Base-by-base conservation (phyloP, 2,797 vertebrate species). In the Gastrophryne carolinensis region DNA sequence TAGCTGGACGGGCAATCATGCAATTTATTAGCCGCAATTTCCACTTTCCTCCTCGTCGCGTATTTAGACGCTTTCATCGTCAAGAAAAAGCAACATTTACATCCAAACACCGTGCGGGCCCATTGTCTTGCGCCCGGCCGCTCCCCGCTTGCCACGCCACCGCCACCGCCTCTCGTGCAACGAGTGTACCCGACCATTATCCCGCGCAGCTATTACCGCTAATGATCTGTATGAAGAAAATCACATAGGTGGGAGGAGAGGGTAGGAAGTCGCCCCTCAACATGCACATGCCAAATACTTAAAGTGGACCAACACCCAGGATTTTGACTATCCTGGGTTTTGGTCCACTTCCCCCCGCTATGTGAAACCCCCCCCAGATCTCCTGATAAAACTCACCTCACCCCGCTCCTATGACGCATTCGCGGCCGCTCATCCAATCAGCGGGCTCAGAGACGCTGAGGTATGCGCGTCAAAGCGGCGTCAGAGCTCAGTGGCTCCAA, bases 1-100 rank as follows among this genome's bases (percentile, higher is more conserved):
- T 41, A 52, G 65, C 73, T 44, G 65, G 73, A 63, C 73, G 15
- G 23, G 53, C 62, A 76, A 76, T 70, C 73, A 70, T 39, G 34
- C 37, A 3, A 63, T 62, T 63, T 69, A 53, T 69, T 63, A 69
- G 32, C 50, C 56, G 11, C 53, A 67, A 70, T 76, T 76, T 76
- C 41, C 57, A n/a, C 66, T 69, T 68, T 41, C 54, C 13, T 12
- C 19, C 7, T 32, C 50, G 11, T 15, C 26, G 15, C 12, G 35
- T 41, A 44, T 74, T 74, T 50, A 66, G 29, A 66, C 53, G 53
- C 53, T 74, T 56, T 66, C 44, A 49, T 62, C 47, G 2, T n/a
- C n/a, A n/a, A n/a, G 30, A 10, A 61, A 76, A 61, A 69, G 65
- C 44, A 44, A 61, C 47, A 54, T 69, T 62, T 52, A 62, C 41